Conservation (phyloP, 2,113 vertebrate species). For the Thymallus thymallus region DNA sequence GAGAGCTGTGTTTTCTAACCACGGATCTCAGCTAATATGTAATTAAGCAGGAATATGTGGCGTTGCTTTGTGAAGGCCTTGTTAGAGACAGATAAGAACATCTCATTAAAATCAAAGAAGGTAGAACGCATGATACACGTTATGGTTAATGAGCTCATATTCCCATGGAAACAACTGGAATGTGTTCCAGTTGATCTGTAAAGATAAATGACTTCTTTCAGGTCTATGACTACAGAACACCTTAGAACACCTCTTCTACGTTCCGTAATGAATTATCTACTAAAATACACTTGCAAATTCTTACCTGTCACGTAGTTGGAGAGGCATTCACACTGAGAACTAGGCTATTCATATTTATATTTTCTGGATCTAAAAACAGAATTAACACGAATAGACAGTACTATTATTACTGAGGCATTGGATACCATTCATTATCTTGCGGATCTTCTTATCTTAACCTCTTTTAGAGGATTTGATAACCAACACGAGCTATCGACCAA, state of each 20-base stretch:
- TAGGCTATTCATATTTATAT: too few relatives aligned
- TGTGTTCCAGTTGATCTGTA: too few relatives aligned
- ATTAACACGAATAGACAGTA: too few relatives aligned
- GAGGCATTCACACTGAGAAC: too few relatives aligned
- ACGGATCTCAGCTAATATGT: constrained; percentile 2
- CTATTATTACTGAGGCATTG: too few relatives aligned
- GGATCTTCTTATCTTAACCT: not conserved
- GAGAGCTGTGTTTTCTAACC: not conserved
- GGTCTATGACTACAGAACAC: too few relatives aligned
- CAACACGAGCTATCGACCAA: not conserved
- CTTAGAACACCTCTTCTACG: too few relatives aligned
- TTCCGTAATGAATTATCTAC: too few relatives aligned
- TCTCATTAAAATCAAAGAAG: constrained; percentile 14
- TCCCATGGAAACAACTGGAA: not conserved
- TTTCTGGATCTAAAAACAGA: too few relatives aligned
- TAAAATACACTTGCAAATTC: too few relatives aligned
- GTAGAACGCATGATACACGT: not conserved
- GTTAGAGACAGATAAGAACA: constrained; percentile 23
- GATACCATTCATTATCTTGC: not conserved
- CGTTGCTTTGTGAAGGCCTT: constrained; percentile 19
- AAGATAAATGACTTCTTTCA: too few relatives aligned
- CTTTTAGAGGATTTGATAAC: not conserved
- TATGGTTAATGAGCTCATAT: not conserved
- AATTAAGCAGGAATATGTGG: constrained; percentile 24
- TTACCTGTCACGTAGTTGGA: too few relatives aligned